A percentile compares a stretch with the other conserved stretches of the same genome.
phyloP scores from a whole-genome alignment of 2,113 vertebrate species.

The Bos indicus region DNA sequence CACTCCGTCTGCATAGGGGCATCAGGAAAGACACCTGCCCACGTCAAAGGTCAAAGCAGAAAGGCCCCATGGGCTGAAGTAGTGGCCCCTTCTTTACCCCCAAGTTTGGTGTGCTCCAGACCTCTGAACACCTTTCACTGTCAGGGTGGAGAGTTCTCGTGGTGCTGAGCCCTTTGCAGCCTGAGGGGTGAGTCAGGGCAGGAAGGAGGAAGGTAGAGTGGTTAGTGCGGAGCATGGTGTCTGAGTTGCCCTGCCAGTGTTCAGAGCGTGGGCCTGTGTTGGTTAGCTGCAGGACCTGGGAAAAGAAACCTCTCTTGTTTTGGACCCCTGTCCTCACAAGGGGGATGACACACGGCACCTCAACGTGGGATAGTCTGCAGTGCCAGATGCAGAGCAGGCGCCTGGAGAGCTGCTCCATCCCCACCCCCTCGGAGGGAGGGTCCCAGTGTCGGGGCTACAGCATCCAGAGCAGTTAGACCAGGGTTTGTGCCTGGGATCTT shows the following conservation, averaged over 20 bases:
- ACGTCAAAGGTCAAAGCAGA: not conserved
- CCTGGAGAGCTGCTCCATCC: not conserved
- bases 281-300: not conserved
- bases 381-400: not conserved
- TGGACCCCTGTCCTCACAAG: not conserved
- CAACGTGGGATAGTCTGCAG: not conserved
- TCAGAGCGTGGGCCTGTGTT: not conserved
- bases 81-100: not conserved
- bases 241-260: not conserved
- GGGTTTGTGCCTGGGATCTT: not conserved
- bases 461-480: not conserved
- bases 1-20: not conserved
- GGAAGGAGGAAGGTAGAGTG: not conserved
- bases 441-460: not conserved
- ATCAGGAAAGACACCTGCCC: not conserved
- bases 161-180: not conserved
- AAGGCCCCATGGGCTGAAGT: not conserved
- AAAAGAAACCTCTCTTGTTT: not conserved
- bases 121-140: not conserved
- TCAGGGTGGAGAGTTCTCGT: not conserved
- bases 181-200: not conserved
- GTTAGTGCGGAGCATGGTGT: not conserved
- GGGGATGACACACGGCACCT: not conserved
- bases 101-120: not conserved
- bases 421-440: not conserved